Conservation (phyloP, 1,140 invertebrate species). For the Calosoma granatense region DNA sequence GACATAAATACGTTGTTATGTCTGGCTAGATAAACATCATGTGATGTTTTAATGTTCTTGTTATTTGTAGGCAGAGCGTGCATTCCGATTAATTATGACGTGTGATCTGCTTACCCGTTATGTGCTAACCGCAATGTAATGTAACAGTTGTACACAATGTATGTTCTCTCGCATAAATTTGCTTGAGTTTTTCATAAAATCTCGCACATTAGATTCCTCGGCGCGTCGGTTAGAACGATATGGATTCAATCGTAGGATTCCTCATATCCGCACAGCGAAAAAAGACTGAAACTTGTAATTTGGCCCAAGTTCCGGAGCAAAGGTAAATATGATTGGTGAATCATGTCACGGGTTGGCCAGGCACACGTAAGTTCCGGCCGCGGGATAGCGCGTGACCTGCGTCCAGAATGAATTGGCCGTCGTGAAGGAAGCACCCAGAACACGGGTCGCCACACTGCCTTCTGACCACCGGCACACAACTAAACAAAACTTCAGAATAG, state of each 20-base stretch:
- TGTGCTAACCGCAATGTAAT: no score
- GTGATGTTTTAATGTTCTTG: no score
- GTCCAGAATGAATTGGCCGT: not conserved
- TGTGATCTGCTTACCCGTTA: no score
- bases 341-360: not conserved
- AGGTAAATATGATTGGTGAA: constrained; percentile 7
- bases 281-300: not conserved
- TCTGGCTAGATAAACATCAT: no score
- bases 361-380: constrained; percentile 3
- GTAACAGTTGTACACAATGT: no score
- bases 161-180: no score
- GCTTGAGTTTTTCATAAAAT: no score
- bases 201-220: not conserved
- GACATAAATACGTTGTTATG: no score
- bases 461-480: not conserved
- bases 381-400: not conserved
- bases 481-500: no score
- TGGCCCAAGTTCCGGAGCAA: not conserved
- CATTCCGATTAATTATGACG: no score
- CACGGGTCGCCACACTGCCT: not conserved
- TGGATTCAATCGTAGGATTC: not conserved
- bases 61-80: no score
- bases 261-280: not conserved
- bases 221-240: not conserved
- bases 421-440: no score